Conservation (phyloP, 2,797 vertebrate species). For the Lophotriccus pileatus region DNA sequence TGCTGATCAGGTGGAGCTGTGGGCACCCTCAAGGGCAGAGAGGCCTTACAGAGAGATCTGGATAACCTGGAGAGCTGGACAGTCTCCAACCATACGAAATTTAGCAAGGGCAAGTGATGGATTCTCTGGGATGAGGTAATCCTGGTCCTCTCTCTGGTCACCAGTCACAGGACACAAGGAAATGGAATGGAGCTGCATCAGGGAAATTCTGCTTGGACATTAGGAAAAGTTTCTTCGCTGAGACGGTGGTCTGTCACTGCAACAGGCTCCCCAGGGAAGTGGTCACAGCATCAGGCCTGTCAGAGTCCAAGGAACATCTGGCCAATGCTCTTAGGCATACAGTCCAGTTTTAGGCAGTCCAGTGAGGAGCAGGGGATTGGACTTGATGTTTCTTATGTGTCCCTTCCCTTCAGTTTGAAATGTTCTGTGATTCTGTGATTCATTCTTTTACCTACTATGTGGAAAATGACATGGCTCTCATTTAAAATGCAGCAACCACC, state of each 20-base stretch:
- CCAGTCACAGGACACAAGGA: neutral
- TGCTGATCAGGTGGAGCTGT: accelerated
- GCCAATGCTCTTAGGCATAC: neutral
- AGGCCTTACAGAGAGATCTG: neutral
- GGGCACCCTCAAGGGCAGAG: neutral
- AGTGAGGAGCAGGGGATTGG: neutral
- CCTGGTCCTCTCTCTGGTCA: neutral
- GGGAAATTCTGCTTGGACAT: neutral
- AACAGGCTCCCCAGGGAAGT: neutral
- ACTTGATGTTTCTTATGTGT: neutral
- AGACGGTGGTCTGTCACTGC: neutral
- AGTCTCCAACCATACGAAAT: neutral
- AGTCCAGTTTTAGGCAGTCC: neutral
- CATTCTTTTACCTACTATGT: neutral
- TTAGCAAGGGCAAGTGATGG: neutral
- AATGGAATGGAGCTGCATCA: neutral
- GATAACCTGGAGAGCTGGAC: neutral
- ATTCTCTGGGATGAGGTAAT: neutral
- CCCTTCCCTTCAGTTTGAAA: neutral
- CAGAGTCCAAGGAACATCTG: neutral
- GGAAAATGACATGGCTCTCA: neutral
- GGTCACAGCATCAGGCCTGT: neutral
- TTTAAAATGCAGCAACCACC: neutral
- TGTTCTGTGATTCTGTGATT: neutral
- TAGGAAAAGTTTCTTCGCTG: neutral